Evolutionary conservation across 2,113 vertebrate species (phyloP), one percentile per base, ranked within the genome.

Genomic region (Saimiri boliviensis): DNA sequence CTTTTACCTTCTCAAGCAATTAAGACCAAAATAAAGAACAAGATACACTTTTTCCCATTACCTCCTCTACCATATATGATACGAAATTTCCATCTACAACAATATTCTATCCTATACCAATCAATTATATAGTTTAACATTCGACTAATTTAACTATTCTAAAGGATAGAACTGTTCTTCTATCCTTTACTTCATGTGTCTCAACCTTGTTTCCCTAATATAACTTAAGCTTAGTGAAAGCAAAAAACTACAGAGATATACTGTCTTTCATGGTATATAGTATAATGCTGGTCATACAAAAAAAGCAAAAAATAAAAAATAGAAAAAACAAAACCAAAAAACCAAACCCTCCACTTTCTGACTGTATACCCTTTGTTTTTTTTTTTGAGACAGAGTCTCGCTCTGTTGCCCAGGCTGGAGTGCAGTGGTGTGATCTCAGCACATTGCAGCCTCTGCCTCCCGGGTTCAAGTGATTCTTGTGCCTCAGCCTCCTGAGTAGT

Each of bases 121-220:
- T 27, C 58, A 45, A 85, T 93, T 83, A 80, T 27, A 90, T 25
- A 93, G 30, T 63, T 97, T 79, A 93, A 94, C 68, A 87, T 86
- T 56, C 84, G 56, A 89, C 25, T 94, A 89, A 89, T 77, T 82
- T 92, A 80, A 94, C 27, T 79, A 17, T n/a, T 96, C 37, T 68
- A 35, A 63, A 63, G 60, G 60, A 63, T 63, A 63, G 60, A 80
- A 94, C 35, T 77, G 21, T 32, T 96, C 32, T 74, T 93, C 45
- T 91, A 21, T 56, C 58, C 27, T 91, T 84, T 42, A 12, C 25
- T 91, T 93, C n/a, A 6, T 56, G 11, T 47, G 6, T 80, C 47
- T 86, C 35, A 92, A 91, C 79, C 11, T 87, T 82, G 10, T 86
- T 63, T 97, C 32, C 23, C 68, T n/a, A 84, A 86, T 32, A 89